Evolutionary conservation across 92 coral and sea anemone genomes (phyloP).

Genomic region (Bergia sp.): DNA sequence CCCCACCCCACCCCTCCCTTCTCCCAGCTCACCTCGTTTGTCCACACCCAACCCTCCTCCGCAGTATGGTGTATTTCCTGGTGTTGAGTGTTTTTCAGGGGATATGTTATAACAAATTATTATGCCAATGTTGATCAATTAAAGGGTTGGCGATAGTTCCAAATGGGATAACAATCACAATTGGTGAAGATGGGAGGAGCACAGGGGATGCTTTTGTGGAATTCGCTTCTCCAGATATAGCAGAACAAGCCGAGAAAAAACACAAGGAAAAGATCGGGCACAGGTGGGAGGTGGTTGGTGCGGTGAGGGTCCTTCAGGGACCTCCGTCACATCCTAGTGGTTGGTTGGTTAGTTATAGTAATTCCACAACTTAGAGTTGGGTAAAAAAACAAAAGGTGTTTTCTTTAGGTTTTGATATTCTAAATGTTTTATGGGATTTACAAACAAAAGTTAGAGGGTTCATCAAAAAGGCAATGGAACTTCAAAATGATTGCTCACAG

Average conservation of each 20-base stretch:
- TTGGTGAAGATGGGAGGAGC: slow-evolving; percentile 99
- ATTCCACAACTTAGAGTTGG: neutral
- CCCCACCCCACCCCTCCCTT: neutral
- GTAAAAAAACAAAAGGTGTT: neutral
- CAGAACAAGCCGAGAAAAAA: slow-evolving; percentile 97
- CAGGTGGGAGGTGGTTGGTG: slow-evolving; percentile 93
- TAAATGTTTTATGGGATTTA: too few relatives aligned
- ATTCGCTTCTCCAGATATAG: slow-evolving; percentile 97
- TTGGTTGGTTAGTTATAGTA: slow-evolving; percentile 37
- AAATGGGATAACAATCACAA: slow-evolving; percentile 99
- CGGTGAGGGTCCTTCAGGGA: slow-evolving; percentile 89
- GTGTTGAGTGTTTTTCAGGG: slow-evolving; percentile 31
- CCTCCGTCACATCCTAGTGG: slow-evolving; percentile 73
- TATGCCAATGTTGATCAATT: slow-evolving; percentile 64
- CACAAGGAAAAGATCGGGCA: slow-evolving; percentile 99
- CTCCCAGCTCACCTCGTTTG: neutral
- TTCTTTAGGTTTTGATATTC: neutral
- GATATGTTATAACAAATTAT: slow-evolving; percentile 50
- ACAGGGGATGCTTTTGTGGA: slow-evolving; percentile 99
- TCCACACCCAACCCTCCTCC: neutral
- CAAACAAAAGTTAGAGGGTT: too few relatives aligned
- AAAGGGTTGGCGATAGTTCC: slow-evolving; percentile 99
- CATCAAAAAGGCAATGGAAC: too few relatives aligned
- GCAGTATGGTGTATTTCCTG: slow-evolving; percentile 6
- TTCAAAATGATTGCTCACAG: too few relatives aligned